phyloP scores from a whole-genome alignment of 1,140 invertebrate genomes.

The Heliothis virescens region DNA sequence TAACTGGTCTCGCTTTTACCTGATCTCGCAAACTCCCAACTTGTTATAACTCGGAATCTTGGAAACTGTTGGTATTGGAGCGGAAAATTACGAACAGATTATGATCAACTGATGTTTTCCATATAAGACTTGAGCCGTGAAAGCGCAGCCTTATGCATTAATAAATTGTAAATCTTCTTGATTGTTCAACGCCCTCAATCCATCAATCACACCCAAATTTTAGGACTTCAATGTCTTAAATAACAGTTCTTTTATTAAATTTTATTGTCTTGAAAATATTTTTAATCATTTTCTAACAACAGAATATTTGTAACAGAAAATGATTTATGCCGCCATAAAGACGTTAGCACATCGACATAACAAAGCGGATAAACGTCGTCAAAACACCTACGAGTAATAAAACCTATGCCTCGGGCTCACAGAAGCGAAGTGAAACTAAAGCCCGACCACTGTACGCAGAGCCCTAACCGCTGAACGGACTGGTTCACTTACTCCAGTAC shows the following conservation, averaged over 20 bases:
- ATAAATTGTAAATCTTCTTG: not conserved
- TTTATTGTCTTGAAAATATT: slow-evolving; percentile 22
- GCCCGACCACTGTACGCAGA: slow-evolving; percentile 60
- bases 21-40: slow-evolving; percentile 7
- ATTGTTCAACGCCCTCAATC: not conserved
- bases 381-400: slow-evolving; percentile 71
- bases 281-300: slow-evolving; percentile 46
- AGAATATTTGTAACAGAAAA: slow-evolving; percentile 25
- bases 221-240: not conserved
- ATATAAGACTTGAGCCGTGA: not conserved
- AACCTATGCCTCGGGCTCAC: slow-evolving; percentile 67
- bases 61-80: slow-evolving; percentile 9
- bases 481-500: slow-evolving; percentile 1
- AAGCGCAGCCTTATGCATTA: no score
- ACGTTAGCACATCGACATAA: slow-evolving; percentile 61
- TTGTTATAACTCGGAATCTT: not conserved
- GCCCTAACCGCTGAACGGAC: slow-evolving; percentile 55
- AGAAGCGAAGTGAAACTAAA: slow-evolving; percentile 73
- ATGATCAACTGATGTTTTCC: slow-evolving; percentile 3
- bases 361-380: slow-evolving; percentile 55
- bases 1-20: slow-evolving; percentile 14
- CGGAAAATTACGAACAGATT: slow-evolving; percentile 15
- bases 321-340: slow-evolving; percentile 65
- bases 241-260: slow-evolving; percentile 8
- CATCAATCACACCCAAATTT: slow-evolving; percentile 6